Conservation (phyloP, 2,797 vertebrate genomes). For the Amniataba percoides region DNA sequence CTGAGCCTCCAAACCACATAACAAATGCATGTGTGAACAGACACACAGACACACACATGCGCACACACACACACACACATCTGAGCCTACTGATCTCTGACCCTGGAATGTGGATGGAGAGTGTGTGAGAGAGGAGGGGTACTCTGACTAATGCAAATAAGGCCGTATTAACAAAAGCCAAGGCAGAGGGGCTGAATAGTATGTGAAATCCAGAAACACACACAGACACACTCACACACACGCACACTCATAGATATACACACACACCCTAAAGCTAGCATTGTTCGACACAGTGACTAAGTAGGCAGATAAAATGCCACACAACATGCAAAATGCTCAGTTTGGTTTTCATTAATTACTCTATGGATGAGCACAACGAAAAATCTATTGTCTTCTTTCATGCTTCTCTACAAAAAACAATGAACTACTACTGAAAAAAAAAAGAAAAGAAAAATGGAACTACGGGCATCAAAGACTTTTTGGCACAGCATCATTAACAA, state of each 20-base stretch:
- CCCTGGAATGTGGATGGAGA: conserved; percentile 63
- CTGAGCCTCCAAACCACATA: conserved; percentile 76
- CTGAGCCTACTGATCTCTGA: conserved; percentile 79
- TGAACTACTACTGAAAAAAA: conserved; percentile 1
- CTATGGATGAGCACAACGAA: conserved; percentile 12
- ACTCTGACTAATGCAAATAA: conserved; percentile 80
- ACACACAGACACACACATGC: conserved; percentile 16
- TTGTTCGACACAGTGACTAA: conserved; percentile 27
- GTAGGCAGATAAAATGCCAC: conserved; percentile 21
- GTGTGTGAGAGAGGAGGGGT: conserved; percentile 38
- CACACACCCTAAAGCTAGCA: conserved; percentile 3
- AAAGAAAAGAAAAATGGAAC: conserved; percentile 5
- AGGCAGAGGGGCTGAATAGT: conserved; percentile 38
- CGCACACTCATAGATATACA: not conserved
- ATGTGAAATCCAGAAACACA: not conserved
- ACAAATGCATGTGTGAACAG: conserved; percentile 57
- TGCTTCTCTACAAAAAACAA: conserved; percentile 16
- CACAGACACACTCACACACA: not conserved
- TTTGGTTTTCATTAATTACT: conserved; percentile 35
- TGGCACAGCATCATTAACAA: conserved; percentile 1
- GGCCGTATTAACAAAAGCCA: conserved; percentile 73
- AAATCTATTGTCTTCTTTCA: conserved; percentile 19
- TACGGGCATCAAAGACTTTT: conserved; percentile 21
- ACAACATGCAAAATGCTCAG: conserved; percentile 21
- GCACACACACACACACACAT: conserved; percentile 56